These are phyloP conservation scores for Laticauda laticaudata DNA, from an alignment of 2,113 vertebrate species.

Conservation along the genomic window DNA sequence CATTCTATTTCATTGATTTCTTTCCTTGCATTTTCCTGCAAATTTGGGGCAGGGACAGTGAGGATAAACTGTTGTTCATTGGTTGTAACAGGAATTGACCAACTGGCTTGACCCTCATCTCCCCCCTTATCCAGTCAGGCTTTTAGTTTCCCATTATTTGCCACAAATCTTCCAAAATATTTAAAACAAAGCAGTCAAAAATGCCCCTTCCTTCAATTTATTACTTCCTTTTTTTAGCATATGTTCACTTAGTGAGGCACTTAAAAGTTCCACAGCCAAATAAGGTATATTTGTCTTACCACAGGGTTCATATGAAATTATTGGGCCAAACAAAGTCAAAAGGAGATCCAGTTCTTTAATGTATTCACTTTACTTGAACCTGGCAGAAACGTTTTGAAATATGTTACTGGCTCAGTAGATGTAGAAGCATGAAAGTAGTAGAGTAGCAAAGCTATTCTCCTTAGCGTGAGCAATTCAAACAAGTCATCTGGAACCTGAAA, in stretches of 20 bases:
- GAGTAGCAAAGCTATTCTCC: not conserved
- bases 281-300: constrained; percentile 56
- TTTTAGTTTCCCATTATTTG: not conserved
- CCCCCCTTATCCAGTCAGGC: not conserved
- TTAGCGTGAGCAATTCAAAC: not conserved
- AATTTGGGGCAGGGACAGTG: not conserved
- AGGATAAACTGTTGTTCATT: not conserved
- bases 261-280: constrained; percentile 36
- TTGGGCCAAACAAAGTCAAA: constrained; percentile 49
- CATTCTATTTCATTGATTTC: not conserved
- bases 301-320: constrained; percentile 44
- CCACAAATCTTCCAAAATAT: not conserved
- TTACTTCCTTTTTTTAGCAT: constrained; percentile 45
- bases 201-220: constrained; percentile 24
- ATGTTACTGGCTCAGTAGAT: not conserved
- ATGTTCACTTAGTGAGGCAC: constrained; percentile 51
- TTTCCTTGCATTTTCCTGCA: not conserved
- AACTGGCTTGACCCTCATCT: not conserved
- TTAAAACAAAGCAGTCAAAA: not conserved
- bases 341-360: constrained; percentile 45
- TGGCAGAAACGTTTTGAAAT: not conserved
- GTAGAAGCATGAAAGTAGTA: not conserved
- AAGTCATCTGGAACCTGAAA: not conserved
- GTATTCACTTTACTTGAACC: constrained; percentile 49
- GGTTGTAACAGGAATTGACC: not conserved